phyloP scores from a whole-genome alignment of 2,797 vertebrate genomes.

The Pristis pectinata region DNA sequence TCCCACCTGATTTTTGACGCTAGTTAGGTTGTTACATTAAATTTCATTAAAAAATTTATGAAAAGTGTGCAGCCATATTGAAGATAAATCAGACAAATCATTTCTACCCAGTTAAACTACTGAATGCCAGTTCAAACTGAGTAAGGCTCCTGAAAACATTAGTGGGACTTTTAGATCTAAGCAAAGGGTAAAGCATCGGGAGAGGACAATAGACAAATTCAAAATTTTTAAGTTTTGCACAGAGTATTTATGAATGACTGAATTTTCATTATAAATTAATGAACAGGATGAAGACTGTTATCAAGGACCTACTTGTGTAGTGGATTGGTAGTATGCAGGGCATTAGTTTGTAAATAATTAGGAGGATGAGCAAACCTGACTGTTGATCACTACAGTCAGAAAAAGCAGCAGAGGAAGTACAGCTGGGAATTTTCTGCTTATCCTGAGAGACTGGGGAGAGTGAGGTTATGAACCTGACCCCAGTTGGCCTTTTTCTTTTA shows the following conservation, averaged over 20 bases:
- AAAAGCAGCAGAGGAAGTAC: background rate
- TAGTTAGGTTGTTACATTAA: background rate
- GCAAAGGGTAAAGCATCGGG: background rate
- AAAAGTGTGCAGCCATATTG: background rate
- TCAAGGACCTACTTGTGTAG: background rate
- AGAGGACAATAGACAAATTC: background rate
- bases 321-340: background rate
- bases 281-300: background rate
- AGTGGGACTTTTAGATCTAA: background rate
- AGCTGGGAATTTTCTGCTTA: background rate
- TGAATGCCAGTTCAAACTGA: background rate
- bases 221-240: background rate
- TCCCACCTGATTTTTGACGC: background rate
- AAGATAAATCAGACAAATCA: background rate
- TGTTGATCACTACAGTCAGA: background rate
- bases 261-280: background rate
- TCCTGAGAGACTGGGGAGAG: background rate
- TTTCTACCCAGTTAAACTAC: background rate
- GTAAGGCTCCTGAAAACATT: background rate
- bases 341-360: background rate
- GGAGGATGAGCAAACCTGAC: background rate
- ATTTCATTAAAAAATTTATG: background rate
- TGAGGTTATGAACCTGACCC: background rate
- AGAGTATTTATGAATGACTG: background rate
- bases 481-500: background rate